These are phyloP conservation scores for Popillia japonica DNA, from an alignment of 1,140 invertebrate genomes.

Conservation along the genomic window DNA sequence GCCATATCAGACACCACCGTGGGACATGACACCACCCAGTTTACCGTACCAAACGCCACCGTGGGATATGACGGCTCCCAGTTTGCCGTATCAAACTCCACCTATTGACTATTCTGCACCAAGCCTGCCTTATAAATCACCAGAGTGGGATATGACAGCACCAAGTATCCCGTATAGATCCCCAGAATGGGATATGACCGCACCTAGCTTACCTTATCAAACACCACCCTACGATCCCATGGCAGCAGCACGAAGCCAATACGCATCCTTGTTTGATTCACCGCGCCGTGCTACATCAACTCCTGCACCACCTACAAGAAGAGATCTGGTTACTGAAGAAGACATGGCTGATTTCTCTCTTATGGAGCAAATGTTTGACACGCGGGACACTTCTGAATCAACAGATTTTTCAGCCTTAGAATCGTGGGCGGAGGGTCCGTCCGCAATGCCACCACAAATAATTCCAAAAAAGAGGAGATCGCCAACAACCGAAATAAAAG, in stretches of 20 bases:
- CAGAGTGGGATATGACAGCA: constrained; percentile 16
- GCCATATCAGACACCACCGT: not conserved
- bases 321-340: not conserved
- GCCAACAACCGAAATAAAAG: not conserved
- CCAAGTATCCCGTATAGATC: constrained; percentile 14
- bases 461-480: not conserved
- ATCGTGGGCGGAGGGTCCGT: not conserved
- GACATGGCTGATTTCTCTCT: not conserved
- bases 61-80: constrained; percentile 20
- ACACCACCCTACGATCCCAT: not conserved
- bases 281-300: not conserved
- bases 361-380: not conserved
- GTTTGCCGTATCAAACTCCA: constrained; percentile 39
- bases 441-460: not conserved
- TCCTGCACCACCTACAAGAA: no score
- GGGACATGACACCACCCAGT: constrained; percentile 31
- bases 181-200: constrained; percentile 1
- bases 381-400: not conserved
- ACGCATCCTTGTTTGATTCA: constrained; percentile 1
- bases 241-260: not conserved
- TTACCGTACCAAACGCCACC: constrained; percentile 41
- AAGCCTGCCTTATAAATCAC: constrained; percentile 29
- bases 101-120: not conserved
- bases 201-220: not conserved
- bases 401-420: not conserved